Evolutionary conservation across 2,113 vertebrate species (phyloP).

Genomic region (Suricata suricatta): DNA sequence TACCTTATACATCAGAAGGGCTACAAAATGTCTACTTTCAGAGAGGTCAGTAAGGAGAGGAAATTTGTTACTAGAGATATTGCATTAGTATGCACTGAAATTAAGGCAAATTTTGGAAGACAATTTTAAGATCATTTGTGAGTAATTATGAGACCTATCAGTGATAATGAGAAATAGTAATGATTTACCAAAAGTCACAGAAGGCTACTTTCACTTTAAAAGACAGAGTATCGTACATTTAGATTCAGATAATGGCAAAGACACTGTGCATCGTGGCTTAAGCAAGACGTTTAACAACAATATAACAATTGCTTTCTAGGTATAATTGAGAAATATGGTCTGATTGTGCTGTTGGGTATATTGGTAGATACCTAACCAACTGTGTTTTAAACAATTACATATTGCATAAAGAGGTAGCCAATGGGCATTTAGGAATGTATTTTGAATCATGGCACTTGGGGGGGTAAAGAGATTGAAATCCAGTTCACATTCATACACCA

Average conservation of each 20-base stretch:
- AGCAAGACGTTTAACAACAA: neutral
- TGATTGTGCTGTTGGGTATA: neutral
- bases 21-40: neutral
- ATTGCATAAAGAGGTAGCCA: neutral
- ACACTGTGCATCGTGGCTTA: neutral
- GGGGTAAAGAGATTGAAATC: neutral
- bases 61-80: neutral
- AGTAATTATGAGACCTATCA: neutral
- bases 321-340: neutral
- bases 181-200: neutral
- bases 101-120: neutral
- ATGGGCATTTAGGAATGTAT: neutral
- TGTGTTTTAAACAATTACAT: neutral
- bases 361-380: neutral
- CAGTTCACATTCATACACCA: neutral
- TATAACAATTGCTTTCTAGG: neutral
- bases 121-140: neutral
- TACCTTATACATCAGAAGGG: neutral
- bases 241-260: neutral
- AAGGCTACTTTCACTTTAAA: neutral
- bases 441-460: neutral
- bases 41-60: neutral
- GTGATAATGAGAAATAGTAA: neutral
- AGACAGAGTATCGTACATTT: neutral
- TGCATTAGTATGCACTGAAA: neutral